Conservation (phyloP, 2,113 vertebrate species). For the Dromaius novaehollandiae region DNA sequence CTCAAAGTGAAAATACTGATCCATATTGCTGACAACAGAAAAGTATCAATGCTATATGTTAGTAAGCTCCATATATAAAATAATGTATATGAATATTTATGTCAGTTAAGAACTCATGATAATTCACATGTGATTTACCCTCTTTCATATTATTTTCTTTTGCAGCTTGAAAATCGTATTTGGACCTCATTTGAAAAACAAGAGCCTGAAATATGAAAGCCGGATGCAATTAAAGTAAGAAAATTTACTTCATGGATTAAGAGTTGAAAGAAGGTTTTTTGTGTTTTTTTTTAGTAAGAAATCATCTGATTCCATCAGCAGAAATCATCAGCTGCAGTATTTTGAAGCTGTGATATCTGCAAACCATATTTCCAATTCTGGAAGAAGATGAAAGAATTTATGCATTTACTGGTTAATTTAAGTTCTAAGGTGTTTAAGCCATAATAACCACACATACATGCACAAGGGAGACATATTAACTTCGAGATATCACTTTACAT, state of each 20-base stretch:
- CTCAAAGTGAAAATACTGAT: not conserved
- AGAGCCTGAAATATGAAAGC: not conserved
- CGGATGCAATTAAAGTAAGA: not conserved
- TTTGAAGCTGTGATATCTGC: not conserved
- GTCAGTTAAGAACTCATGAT: not conserved
- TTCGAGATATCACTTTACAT: too few relatives aligned
- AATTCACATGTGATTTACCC: not conserved
- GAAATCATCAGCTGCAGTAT: not conserved
- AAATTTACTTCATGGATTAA: too few relatives aligned
- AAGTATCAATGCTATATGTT: too few relatives aligned
- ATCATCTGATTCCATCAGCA: not conserved
- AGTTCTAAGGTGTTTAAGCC: not conserved
- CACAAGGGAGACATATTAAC: not conserved
- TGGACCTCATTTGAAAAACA: not conserved
- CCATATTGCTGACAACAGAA: not conserved
- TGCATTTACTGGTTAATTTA: not conserved
- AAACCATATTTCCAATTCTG: not conserved
- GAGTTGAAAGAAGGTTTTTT: not conserved
- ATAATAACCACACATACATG: too few relatives aligned
- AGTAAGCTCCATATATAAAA: not conserved
- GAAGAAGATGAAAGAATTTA: not conserved
- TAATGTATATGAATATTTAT: not conserved
- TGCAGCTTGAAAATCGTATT: not conserved
- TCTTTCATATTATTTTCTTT: not conserved
- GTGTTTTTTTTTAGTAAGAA: not conserved